Base-by-base conservation (phyloP, 2,888 invertebrate genomes). In the Lordiphosa andalusiaca region DNA sequence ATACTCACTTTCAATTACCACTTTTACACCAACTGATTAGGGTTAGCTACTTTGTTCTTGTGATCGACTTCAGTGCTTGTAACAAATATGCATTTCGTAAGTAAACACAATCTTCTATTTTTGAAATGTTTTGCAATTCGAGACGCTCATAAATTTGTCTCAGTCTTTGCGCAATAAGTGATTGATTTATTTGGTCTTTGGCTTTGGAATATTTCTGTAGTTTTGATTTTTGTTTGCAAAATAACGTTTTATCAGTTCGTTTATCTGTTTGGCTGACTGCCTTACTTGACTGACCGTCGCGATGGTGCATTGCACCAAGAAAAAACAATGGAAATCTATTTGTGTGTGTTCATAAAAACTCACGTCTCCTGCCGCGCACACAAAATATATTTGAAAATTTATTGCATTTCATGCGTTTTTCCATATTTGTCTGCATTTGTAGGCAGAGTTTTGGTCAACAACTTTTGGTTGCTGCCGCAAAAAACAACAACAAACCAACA, bases 301-400 rank as follows among this genome's bases (percentile, higher is more conserved):
- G n/a, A n/a, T n/a, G 50, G 53, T 65, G 59, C 61, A 66, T 51
- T 67, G 66, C 61, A 64, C 47, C 47, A 62, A 55, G 36, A 48
- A 44, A 49, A 54, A 63, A 59, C 40, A 55, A 67, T 60, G 46
- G 41, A 64, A 16, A 16, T 6, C 13, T 16, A 21, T 30, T 21
- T 38, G 16, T 38, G 46, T 36, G 37, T 50, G 33, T 51, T 37
- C 33, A 7, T 40, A 52, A 53, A 46, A 56, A 40, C 49, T 38
- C 46, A 56, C 36, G 13, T 47, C 40, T 44, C 44, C 48, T 67
- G 66, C 48, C 59, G 53, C 58, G 56, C 67, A 67, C 64, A 71
- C 68, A 67, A 73, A 66, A 82, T 75, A 75, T 69, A 78, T 81
- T 82, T 81, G 77, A 63, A 77, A 82, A 82, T 82, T 83, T 82